phyloP scores from a whole-genome alignment of 2,888 invertebrate species.

The Lycophotia porphyrea region DNA sequence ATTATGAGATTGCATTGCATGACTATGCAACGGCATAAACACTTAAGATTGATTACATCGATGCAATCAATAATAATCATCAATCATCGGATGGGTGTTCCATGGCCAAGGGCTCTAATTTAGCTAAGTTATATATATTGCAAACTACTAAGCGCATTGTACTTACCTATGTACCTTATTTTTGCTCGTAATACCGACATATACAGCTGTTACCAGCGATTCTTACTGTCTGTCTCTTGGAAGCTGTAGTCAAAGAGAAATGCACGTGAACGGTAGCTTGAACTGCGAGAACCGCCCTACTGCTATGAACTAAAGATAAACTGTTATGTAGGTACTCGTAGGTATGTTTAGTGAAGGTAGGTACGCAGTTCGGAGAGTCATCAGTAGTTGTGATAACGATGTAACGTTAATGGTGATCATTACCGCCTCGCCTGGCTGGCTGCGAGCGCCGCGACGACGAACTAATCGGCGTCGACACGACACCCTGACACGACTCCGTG shows the following conservation, averaged over 20 bases:
- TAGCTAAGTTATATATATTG: background rate
- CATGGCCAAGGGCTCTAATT: background rate
- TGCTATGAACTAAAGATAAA: background rate
- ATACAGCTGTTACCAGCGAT: background rate
- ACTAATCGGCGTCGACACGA: background rate
- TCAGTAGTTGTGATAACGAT: slow-evolving; percentile 8
- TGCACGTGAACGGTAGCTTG: background rate
- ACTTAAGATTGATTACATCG: background rate
- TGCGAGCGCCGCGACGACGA: slow-evolving; percentile 12
- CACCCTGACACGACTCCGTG: slow-evolving; percentile 5
- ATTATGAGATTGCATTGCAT: background rate
- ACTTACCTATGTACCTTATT: background rate
- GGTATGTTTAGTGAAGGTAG: background rate
- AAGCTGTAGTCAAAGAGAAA: background rate
- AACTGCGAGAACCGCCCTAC: background rate
- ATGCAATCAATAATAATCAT: background rate
- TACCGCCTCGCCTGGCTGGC: slow-evolving; percentile 13
- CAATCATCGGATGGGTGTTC: background rate
- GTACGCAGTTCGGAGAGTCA: background rate
- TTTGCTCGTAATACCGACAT: background rate
- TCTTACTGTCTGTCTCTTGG: background rate
- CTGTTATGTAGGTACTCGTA: background rate
- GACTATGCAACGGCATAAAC: background rate
- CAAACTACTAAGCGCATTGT: background rate
- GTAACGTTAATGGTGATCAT: slow-evolving; percentile 12